phyloP scores from a whole-genome alignment of 2,888 invertebrate species.

The Drosophila cognata region DNA sequence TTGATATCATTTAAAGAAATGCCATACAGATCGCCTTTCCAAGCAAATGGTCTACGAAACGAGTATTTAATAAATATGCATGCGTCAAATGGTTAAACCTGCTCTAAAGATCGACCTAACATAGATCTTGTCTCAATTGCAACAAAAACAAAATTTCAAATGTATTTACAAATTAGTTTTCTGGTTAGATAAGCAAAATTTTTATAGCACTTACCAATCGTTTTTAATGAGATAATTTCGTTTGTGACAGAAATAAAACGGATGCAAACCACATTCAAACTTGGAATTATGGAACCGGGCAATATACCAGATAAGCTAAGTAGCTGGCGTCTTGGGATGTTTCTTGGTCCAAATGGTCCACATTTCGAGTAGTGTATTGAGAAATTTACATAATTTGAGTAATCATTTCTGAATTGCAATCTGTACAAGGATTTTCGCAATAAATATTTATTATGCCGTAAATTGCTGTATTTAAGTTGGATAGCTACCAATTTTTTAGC shows the following conservation, averaged over 20 bases:
- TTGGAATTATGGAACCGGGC: conserved; percentile 5
- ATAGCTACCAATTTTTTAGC: neutral
- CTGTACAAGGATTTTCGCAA: neutral
- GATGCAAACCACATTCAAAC: conserved; percentile 10
- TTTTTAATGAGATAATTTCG: conserved; percentile 34
- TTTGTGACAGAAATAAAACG: conserved; percentile 26
- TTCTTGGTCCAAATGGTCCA: too few species aligned
- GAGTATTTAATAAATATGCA: conserved; percentile 69
- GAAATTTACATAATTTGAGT: too few species aligned
- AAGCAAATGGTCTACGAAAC: conserved; percentile 27
- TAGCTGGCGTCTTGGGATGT: neutral
- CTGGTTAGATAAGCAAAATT: conserved; percentile 54
- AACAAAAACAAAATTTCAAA: conserved; percentile 35
- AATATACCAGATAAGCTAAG: conserved; percentile 5
- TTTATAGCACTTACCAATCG: conserved; percentile 50
- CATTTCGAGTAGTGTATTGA: too few species aligned
- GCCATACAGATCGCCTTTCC: conserved; percentile 17
- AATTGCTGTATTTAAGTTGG: neutral
- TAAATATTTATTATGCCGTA: neutral
- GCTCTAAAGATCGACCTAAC: conserved; percentile 28
- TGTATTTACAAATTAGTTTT: conserved; percentile 37
- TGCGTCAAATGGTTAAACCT: conserved; percentile 56
- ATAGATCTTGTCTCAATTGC: conserved; percentile 68
- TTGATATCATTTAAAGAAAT: conserved; percentile 77
- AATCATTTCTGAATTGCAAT: neutral